Conservation (phyloP, 1,140 invertebrate genomes). For the Drosophila athabasca region DNA sequence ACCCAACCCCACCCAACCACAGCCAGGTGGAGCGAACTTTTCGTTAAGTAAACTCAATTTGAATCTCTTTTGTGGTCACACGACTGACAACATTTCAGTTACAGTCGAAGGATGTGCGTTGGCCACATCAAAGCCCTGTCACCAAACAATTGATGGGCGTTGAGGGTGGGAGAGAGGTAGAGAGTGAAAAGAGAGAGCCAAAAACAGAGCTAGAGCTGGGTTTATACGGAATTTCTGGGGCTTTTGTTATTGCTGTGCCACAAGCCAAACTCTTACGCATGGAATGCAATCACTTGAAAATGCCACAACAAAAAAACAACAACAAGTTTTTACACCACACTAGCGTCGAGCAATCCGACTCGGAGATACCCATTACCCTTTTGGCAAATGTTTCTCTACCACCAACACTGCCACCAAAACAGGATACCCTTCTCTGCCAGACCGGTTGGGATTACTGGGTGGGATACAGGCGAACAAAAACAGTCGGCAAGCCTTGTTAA, state of each 20-base stretch:
- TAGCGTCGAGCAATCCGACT: too few relatives aligned
- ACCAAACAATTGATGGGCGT: constrained; percentile 34
- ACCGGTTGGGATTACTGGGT: background rate
- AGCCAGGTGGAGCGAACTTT: constrained; percentile 19
- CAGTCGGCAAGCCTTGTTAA: constrained; percentile 14
- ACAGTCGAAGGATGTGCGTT: constrained; percentile 35
- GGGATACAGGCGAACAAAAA: background rate
- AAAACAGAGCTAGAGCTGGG: too few relatives aligned
- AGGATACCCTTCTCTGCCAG: too few relatives aligned
- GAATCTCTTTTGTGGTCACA: constrained; percentile 39
- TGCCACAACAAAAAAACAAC: background rate
- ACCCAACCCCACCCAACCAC: constrained; percentile 3
- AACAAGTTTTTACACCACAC: too few relatives aligned
- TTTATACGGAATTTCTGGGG: too few relatives aligned
- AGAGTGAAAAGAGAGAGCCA: background rate
- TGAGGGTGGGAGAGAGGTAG: background rate
- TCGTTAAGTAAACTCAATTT: constrained; percentile 40
- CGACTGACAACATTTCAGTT: constrained; percentile 33
- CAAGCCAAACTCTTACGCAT: background rate
- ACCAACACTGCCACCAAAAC: too few relatives aligned
- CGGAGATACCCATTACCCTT: too few relatives aligned
- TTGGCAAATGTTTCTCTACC: too few relatives aligned
- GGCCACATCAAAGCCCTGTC: constrained; percentile 36
- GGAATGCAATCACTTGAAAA: constrained; percentile 12
- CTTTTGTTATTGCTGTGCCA: constrained; percentile 2